Percentiles rank a stretch among this genome's conserved stretches.
phyloP scores from a whole-genome alignment of 2,797 vertebrate species.

The Notoglanidium macrostoma region DNA sequence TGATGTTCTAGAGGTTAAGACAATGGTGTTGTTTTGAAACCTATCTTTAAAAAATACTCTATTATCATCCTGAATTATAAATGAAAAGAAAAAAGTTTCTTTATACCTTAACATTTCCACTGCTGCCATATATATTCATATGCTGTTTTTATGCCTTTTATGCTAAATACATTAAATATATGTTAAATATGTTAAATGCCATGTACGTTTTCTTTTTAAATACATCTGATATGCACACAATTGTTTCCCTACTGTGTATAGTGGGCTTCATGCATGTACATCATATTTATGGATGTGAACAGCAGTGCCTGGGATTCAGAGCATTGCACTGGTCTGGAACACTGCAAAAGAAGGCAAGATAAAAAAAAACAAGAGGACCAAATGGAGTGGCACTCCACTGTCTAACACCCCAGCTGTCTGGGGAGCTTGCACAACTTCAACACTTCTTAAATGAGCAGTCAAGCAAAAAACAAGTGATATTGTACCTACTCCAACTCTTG shows the following conservation, averaged over 20 bases:
- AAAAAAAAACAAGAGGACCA: constrained; percentile 12
- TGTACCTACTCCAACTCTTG: constrained; percentile 39
- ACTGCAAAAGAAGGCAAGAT: neutral
- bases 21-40: neutral
- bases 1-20: neutral
- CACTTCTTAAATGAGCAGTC: constrained; percentile 76
- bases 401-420: constrained; percentile 64
- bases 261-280: neutral
- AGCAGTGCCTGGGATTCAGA: neutral
- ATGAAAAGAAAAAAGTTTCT: neutral
- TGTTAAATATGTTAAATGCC: too few relatives aligned
- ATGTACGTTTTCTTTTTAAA: neutral
- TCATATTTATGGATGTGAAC: constrained; percentile 18
- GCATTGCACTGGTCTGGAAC: constrained; percentile 25
- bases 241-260: neutral
- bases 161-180: too few relatives aligned
- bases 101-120: neutral
- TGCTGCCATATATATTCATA: neutral
- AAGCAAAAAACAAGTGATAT: constrained; percentile 79
- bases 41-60: neutral
- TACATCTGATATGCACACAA: neutral
- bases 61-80: neutral
- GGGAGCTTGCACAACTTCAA: constrained; percentile 68
- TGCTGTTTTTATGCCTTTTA: neutral
- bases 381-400: constrained; percentile 54